Base-by-base conservation (phyloP, 2,113 vertebrate genomes). In the Neotragus pygmaeus region DNA sequence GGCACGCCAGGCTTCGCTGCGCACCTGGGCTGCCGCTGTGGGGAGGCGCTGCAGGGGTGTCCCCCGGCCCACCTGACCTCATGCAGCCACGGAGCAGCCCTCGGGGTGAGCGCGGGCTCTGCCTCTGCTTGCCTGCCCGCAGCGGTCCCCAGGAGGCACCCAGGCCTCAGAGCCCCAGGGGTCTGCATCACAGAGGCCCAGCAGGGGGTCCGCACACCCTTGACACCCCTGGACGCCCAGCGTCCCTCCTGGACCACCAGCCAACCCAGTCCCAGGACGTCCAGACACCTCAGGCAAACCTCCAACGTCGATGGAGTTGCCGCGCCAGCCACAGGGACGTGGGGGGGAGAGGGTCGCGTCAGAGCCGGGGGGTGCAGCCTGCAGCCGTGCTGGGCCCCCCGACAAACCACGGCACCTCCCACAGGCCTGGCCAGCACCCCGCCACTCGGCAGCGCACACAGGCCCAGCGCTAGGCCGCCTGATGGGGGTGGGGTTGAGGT, bases 241-340 rank as follows among this genome's bases (percentile, higher is more conserved):
- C 2, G 0, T 36, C 16, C 30, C 81, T 28, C 39, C 82, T 51
- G 55, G 11, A 33, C 14, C 25, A 5, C 1, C 39, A n/a, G 66
- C 58, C 78, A 57, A 49, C 12, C 60, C 9, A 2, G 55, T 28
- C 9, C 12, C 16, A 3, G 43, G 81, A 15, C 21, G 0, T 17
- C 58, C 47, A 43, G 36, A 2, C 9, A 15, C 25, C 5, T 70
- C 30, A 33, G 62, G 64, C 81, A 39, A 30, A n/a, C 16, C 28
- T 73, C 1, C 0, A 15, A n/a, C 0, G 3, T 45, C 3, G 0
- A 36, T 0, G 13, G 57, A 19, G 58, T 25, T 30, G 57, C 28
- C 53, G 9, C 5, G 49, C 12, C 19, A 2, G 80, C 10, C 23
- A 23, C 30, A 7, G 3, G 33, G 62, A 23, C 2, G 4, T 6